Percentiles rank a stretch among this genome's conserved stretches.
These are phyloP conservation scores for Drosophila vallismaia DNA, from an alignment of 2,888 invertebrate genomes.

Conservation along the genomic window DNA sequence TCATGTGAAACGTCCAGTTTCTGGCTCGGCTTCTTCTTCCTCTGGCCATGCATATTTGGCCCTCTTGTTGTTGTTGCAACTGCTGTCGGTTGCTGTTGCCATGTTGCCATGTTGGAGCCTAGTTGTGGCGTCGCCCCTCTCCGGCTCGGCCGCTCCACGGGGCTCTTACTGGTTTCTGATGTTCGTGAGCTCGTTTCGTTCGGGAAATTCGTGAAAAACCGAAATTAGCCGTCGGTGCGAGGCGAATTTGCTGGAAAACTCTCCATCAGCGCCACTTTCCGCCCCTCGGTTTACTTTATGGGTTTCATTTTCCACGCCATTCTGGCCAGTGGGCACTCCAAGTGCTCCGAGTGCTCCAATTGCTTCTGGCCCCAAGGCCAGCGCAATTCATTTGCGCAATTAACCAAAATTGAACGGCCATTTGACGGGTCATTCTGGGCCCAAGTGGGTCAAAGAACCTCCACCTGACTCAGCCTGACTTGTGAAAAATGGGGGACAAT, in stretches of 20 bases:
- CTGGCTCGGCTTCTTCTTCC: slow-evolving; percentile 23
- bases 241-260: slow-evolving; percentile 59
- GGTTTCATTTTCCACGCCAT: slow-evolving; percentile 36
- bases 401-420: slow-evolving; percentile 71
- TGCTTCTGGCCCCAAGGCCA: slow-evolving; percentile 56
- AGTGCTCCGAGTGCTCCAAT: slow-evolving; percentile 37
- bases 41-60: slow-evolving; percentile 23
- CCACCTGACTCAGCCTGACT: slow-evolving; percentile 12
- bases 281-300: slow-evolving; percentile 25
- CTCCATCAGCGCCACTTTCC: slow-evolving; percentile 16
- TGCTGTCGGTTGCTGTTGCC: slow-evolving; percentile 6
- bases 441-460: slow-evolving; percentile 39
- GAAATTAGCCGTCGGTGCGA: slow-evolving; percentile 66
- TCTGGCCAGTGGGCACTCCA: slow-evolving; percentile 26
- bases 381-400: slow-evolving; percentile 70
- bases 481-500: neutral
- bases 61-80: slow-evolving; percentile 9
- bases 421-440: slow-evolving; percentile 58
- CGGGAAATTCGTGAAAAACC: slow-evolving; percentile 70
- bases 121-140: neutral
- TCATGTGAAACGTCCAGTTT: slow-evolving; percentile 82
- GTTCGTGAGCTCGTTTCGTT: slow-evolving; percentile 68
- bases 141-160: slow-evolving; percentile 14
- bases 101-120: slow-evolving; percentile 38
- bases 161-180: slow-evolving; percentile 26